Conservation (phyloP, 2,797 vertebrate species). For the Acipenser ruthenus region DNA sequence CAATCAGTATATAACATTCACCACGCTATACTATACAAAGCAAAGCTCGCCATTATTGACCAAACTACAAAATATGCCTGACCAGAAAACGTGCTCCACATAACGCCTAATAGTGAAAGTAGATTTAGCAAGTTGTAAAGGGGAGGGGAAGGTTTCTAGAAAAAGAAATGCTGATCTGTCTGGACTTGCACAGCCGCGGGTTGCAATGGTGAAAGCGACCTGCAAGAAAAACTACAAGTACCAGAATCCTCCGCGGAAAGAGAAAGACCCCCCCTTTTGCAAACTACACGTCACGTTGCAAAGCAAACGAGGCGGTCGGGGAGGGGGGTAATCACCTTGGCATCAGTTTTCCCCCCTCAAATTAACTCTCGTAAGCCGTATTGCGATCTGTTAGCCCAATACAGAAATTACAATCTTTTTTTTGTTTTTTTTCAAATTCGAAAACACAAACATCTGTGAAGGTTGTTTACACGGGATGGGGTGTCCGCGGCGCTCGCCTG, state of each 20-base stretch:
- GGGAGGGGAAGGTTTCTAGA: no score
- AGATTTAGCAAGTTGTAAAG: no score
- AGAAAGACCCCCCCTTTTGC: neutral
- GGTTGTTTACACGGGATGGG: constrained; percentile 29
- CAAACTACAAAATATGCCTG: no score
- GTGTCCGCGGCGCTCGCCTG: constrained; percentile 18
- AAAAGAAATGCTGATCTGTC: no score
- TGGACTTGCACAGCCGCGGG: no score
- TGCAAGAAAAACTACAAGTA: neutral
- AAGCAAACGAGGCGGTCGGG: neutral
- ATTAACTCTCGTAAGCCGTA: neutral
- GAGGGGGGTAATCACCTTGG: neutral
- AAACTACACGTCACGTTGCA: constrained; percentile 1
- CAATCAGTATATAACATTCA: no score
- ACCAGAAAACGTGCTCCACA: no score
- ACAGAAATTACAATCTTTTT: neutral
- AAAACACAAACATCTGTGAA: constrained; percentile 3
- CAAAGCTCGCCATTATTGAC: no score
- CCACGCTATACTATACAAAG: no score
- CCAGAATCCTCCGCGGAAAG: neutral
- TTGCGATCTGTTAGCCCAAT: neutral
- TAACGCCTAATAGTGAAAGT: no score
- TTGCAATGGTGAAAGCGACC: no score
- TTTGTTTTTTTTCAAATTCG: neutral
- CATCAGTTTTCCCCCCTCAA: neutral